phyloP scores from a whole-genome alignment of 2,113 vertebrate species.

The Daphoenositta chrysoptera region DNA sequence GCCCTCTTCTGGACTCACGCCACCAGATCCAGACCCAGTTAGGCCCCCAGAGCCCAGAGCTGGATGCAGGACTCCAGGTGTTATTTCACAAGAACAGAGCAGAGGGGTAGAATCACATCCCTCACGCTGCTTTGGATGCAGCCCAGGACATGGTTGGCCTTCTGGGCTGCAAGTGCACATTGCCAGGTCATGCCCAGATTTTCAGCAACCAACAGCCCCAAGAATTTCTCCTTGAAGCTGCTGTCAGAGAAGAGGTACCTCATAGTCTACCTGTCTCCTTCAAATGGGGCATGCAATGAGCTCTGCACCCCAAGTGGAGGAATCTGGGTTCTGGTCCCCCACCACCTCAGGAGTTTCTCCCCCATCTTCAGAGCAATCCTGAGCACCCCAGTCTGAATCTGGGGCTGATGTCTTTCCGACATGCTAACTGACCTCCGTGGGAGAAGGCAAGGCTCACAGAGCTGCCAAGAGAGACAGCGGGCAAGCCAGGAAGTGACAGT shows the following conservation, averaged over 20 bases:
- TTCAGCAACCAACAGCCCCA: neutral
- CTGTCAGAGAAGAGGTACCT: neutral
- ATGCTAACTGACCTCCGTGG: neutral
- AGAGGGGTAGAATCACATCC: neutral
- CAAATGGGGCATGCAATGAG: rapidly evolving
- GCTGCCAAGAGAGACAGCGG: neutral
- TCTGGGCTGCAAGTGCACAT: neutral
- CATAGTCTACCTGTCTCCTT: neutral
- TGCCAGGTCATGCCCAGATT: neutral
- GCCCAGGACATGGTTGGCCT: neutral
- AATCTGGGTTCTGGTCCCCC: neutral
- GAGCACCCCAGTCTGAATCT: neutral
- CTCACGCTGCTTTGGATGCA: neutral
- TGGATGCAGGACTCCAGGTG: neutral
- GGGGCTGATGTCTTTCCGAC: neutral
- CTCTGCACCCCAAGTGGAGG: neutral
- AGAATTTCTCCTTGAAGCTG: neutral
- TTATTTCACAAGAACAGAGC: neutral
- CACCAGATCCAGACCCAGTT: neutral
- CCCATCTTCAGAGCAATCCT: neutral
- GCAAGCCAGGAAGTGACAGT: neutral
- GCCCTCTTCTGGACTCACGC: neutral
- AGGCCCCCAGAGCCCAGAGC: neutral
- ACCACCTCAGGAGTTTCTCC: neutral
- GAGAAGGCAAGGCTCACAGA: neutral